Percentiles rank a stretch among this genome's conserved stretches.
Evolutionary conservation across 2,797 vertebrate genomes (phyloP).

Genomic region (Silurus aristotelis): DNA sequence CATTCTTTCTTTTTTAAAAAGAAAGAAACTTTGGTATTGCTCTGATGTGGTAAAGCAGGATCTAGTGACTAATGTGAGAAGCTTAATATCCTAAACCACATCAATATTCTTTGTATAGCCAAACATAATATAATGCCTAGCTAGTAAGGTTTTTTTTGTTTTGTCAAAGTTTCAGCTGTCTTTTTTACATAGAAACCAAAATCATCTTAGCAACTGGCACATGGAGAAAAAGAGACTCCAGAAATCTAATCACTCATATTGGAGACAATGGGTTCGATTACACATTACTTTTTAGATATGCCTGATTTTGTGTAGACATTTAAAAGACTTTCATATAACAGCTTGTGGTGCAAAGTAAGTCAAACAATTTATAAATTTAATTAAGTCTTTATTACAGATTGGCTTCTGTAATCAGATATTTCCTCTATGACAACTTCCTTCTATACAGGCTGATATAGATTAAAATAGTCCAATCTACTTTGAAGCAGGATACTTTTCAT

Average conservation of each 20-base stretch:
- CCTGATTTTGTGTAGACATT: neutral
- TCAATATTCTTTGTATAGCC: neutral
- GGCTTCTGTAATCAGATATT: neutral
- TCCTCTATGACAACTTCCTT: neutral
- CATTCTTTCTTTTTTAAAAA: neutral
- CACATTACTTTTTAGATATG: neutral
- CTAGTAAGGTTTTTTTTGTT: neutral
- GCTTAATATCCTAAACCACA: neutral
- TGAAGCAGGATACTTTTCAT: neutral
- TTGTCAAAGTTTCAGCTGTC: neutral
- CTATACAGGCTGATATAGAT: neutral
- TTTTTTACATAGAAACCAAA: neutral
- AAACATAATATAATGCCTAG: neutral
- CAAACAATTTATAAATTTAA: neutral
- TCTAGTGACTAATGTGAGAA: neutral
- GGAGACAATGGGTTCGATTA: neutral
- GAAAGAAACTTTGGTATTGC: neutral
- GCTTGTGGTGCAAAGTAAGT: neutral
- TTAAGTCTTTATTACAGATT: neutral
- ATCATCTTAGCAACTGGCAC: neutral
- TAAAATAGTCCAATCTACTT: neutral
- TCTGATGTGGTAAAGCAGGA: neutral
- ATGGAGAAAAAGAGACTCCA: neutral
- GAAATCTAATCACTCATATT: neutral
- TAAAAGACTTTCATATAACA: neutral